Base-by-base conservation (phyloP, 2,113 vertebrate species). In the Junco hyemalis region DNA sequence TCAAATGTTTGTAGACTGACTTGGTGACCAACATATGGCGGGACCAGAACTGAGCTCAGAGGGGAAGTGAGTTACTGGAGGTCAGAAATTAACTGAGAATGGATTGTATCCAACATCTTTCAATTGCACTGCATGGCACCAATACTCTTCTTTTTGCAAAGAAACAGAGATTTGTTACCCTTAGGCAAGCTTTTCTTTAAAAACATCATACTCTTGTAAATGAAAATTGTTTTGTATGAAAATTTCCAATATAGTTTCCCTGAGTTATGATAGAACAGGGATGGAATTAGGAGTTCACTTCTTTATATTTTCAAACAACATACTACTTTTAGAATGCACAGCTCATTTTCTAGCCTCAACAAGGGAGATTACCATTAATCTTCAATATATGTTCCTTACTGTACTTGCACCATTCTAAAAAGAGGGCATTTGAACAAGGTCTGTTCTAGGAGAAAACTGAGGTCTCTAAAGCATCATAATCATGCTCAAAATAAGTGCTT, bases 21-120 rank as follows among this genome's bases (percentile, higher is more conserved):
- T 86, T 83, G 72, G 95, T 88, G 79, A 94, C 65, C 83, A 91
- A 84, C 92, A 96, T 70, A 90, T 90, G 92, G 86, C 5, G 5
- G 35, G 68, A 93, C 54, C 59, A 93, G 80, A 88, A 92, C 47
- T 59, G 68, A 92, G 71, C 79, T 80, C 94, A 93, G 80, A 92
- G 64, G 50, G 88, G 79, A 90, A 93, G 33, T 54, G 54, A 93
- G 45, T 95, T 95, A 95, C 8, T 72, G 64, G 66, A 92, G 88
- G 85, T 93, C 90, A 94, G 66, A 83, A 94, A 66, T 73, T 60
- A 69, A 92, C 79, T 54, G 50, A 66, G 56, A 90, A 88, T 65
- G 81, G 78, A 87, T 17, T 4, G 0, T 40, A 91, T 93, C 88
- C 86, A 94, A 60, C 1, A 4, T 28, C 56, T 64, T 94, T 90